Evolutionary conservation across 1,140 invertebrate species (phyloP), one percentile per base, ranked within the genome.

Genomic region (Adelges cooleyi): DNA sequence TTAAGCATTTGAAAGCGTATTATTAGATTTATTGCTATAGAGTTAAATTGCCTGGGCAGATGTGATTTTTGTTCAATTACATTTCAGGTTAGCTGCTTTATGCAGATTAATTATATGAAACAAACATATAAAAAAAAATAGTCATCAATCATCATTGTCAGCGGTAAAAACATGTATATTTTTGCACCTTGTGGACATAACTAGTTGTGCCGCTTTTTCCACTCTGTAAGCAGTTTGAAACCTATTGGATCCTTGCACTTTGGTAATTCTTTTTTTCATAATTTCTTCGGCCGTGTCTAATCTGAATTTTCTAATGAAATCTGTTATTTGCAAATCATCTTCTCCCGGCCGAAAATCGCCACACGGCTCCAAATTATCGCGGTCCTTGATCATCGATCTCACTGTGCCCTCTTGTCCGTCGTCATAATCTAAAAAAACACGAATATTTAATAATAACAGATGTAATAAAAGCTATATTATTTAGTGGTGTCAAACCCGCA

Each of bases 141-240:
- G n/a, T n/a, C n/a, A n/a, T n/a, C n/a, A n/a, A n/a, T n/a, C n/a
- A n/a, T n/a, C n/a, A n/a, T n/a, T n/a, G n/a, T n/a, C n/a, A n/a
- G n/a, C n/a, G n/a, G n/a, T n/a, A n/a, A n/a, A n/a, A n/a, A n/a
- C n/a, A n/a, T 33, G 29, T 33, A 33, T 6, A 33, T 33, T 33
- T 33, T 33, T 33, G 11, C 29, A 86, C 86, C 80, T 81, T 54
- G 86, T 84, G 2, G 83, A 79, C 22, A 87, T 71, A 1, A 81
- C 83, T 25, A 90, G 73, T 74, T 90, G 83, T 10, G 86, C 81
- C 44, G 82, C 78, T 70, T 78, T 79, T 48, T 86, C 82, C 22
- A 92, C 76, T 67, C 86, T 78, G 72, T 87, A 91, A 0, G 87
- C 88, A 3, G 81, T 86, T 74, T 91, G 89, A 70, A 87, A 75